Base-by-base conservation (phyloP, 2,888 invertebrate genomes). In the Actias luna region DNA sequence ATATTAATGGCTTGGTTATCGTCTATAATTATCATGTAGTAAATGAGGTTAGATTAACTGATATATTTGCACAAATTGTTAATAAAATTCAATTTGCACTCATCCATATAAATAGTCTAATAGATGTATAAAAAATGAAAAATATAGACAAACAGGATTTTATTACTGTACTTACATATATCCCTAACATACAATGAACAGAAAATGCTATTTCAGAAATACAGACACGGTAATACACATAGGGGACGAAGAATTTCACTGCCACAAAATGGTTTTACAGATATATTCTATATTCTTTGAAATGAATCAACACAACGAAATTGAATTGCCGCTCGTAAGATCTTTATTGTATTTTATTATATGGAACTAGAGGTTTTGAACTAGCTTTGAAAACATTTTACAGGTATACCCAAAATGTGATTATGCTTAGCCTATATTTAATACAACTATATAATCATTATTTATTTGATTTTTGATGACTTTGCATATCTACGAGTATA, bases 211-310 rank as follows among this genome's bases (percentile, higher is more conserved):
- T 83, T 84, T 27, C 83, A 95, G 95, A 77, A 95, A 95, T 74
- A 94, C 96, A 3, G 96, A 96, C 76, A 94, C 94, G 58, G 88
- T 94, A 60, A 91, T 96, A 5, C 93, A 93, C 69, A 94, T 96
- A 62, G 95, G 93, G 16, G 89, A 93, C 65, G 94, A 95, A 72
- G 94, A 94, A 74, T 95, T 95, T 73, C 93, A 94, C 67, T 96
- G 95, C 78, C 96, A 96, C 77, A 90, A 93, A 29, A 89, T 96
- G 31, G 95, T 96, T 1, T 85, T 96, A 4, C 95, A 96, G 79
- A 94, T 95, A 70, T 96, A 96, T 80, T 95, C 95, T 1, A 82
- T 90, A 31, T 94, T 94, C 70, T 95, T 96, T 73, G 94, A 95
- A 65, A 81, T 78, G 69, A 90, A 85, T 64, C 71, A 71, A 31